phyloP scores from a whole-genome alignment of 1,140 invertebrate species.

The Acromyrmex heyeri region DNA sequence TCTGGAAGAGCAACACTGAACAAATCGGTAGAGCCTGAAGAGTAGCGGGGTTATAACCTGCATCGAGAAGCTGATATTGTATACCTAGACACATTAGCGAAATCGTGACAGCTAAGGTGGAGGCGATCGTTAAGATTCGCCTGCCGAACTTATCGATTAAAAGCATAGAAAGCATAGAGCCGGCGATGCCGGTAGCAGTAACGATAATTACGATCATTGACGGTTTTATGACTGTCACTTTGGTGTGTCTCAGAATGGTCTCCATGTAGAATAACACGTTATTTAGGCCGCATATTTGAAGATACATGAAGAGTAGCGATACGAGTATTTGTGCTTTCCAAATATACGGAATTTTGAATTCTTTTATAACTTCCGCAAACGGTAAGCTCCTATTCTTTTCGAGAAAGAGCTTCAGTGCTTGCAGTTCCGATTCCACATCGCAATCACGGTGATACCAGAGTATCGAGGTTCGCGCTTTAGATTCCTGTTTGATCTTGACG shows the following conservation, averaged over 20 bases:
- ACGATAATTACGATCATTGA: conserved; percentile 89
- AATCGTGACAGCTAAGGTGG: conserved; percentile 86
- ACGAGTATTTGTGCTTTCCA: conserved; percentile 89
- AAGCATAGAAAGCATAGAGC: conserved; percentile 87
- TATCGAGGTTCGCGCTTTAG: conserved; percentile 88
- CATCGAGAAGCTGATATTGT: conserved; percentile 66
- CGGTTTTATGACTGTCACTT: conserved; percentile 84
- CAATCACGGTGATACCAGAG: conserved; percentile 87
- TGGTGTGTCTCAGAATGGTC: conserved; percentile 89
- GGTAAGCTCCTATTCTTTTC: conserved; percentile 84
- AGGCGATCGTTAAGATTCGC: conserved; percentile 89
- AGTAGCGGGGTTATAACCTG: conserved; percentile 9
- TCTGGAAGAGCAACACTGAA: conserved; percentile 55
- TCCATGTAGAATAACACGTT: conserved; percentile 93
- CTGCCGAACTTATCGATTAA: conserved; percentile 91
- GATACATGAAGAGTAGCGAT: conserved; percentile 89
- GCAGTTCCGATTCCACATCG: conserved; percentile 88
- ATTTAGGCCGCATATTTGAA: conserved; percentile 91
- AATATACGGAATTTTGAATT: conserved; percentile 87
- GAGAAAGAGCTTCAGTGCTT: conserved; percentile 87
- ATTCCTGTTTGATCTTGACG: conserved; percentile 86
- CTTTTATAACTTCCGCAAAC: conserved; percentile 77
- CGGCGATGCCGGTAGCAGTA: conserved; percentile 89
- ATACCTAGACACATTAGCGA: conserved; percentile 81
- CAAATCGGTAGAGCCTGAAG: conserved; percentile 65